These are phyloP conservation scores for Apis dorsata DNA, from an alignment of 1,140 invertebrate genomes.

Conservation along the genomic window DNA sequence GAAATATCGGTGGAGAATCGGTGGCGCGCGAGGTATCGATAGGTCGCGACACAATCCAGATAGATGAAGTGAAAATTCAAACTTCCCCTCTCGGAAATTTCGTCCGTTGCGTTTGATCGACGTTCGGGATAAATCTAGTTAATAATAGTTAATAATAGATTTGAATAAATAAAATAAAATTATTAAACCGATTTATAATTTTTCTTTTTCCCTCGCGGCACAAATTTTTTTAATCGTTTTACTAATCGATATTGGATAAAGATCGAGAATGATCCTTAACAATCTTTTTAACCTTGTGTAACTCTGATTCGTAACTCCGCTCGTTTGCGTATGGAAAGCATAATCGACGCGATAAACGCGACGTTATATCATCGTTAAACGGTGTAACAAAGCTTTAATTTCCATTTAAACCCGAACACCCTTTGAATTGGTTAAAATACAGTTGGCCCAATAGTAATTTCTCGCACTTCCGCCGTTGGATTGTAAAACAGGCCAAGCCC, in stretches of 20 bases:
- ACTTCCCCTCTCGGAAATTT: not conserved
- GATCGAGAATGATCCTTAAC: too few species aligned
- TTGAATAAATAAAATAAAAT: not conserved
- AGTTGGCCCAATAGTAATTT: not conserved
- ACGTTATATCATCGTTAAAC: too few species aligned
- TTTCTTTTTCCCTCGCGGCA: too few species aligned
- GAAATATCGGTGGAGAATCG: not conserved
- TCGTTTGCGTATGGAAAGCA: too few species aligned
- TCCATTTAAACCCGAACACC: not conserved
- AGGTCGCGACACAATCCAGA: not conserved
- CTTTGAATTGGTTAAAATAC: not conserved
- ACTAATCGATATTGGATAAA: too few species aligned
- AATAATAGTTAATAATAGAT: not conserved
- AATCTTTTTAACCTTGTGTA: too few species aligned
- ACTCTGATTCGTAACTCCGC: too few species aligned
- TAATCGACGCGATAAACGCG: too few species aligned
- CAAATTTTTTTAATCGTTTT: too few species aligned
- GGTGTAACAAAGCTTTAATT: not conserved
- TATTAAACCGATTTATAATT: too few species aligned
- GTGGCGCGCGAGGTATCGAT: not conserved
- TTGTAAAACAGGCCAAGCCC: constrained; percentile 25
- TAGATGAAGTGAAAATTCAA: constrained; percentile 13
- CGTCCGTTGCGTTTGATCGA: not conserved
- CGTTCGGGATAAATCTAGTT: too few species aligned
- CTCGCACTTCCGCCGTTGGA: not conserved